Conservation (phyloP, 2,797 vertebrate species). For the Hirundo rustica region DNA sequence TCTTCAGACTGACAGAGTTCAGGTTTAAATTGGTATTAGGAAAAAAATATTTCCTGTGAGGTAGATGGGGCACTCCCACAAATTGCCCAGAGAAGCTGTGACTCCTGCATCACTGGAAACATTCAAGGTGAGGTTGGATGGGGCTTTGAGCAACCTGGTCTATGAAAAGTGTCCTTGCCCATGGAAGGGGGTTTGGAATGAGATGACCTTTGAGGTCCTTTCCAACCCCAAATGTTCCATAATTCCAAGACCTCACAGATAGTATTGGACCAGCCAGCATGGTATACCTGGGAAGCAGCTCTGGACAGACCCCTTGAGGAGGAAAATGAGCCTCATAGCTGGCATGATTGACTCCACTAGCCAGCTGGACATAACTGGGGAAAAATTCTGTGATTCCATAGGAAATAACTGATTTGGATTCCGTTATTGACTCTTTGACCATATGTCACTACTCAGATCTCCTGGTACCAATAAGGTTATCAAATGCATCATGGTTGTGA, state of each 20-base stretch:
- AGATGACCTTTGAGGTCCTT: neutral
- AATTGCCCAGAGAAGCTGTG: neutral
- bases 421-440: neutral
- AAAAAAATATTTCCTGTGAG: neutral
- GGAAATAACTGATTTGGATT: neutral
- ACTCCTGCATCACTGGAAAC: neutral
- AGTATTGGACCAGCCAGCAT: neutral
- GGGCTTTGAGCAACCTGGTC: neutral
- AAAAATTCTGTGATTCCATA: neutral
- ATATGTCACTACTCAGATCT: neutral
- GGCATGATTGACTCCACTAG: neutral
- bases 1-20: neutral
- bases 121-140: neutral
- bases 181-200: neutral
- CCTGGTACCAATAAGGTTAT: neutral
- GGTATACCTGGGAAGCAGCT: neutral
- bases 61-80: neutral
- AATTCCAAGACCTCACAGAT: neutral
- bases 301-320: neutral
- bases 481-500: neutral
- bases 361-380: neutral
- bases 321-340: neutral
- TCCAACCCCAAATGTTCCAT: neutral
- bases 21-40: neutral
- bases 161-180: neutral